Conservation (phyloP, 2,888 invertebrate genomes). For the Platypus cylindrus region DNA sequence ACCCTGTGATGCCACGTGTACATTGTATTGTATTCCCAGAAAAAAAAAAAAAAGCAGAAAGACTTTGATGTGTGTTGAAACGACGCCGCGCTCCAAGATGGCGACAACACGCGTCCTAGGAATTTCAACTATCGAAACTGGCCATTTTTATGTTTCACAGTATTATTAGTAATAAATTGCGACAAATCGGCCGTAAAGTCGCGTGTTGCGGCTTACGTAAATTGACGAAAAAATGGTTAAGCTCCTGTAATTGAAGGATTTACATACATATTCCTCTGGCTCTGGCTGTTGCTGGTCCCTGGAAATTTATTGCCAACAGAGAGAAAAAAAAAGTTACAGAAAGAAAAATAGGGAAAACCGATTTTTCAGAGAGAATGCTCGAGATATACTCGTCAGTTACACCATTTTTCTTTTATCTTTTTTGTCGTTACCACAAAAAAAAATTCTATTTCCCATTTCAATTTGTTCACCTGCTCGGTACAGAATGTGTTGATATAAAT, state of each 20-base stretch:
- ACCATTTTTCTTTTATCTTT: too few relatives aligned
- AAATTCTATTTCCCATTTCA: too few relatives aligned
- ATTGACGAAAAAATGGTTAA: constrained; percentile 11
- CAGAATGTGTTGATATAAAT: too few relatives aligned
- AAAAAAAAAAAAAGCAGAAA: too few relatives aligned
- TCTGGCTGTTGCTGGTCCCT: constrained; percentile 8
- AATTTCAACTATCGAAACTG: constrained; percentile 13
- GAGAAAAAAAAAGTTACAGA: too few relatives aligned
- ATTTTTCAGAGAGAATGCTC: too few relatives aligned
- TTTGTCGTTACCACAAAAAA: too few relatives aligned
- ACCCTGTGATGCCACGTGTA: constrained; percentile 32
- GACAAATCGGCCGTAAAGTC: constrained; percentile 31
- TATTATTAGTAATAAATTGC: constrained; percentile 37
- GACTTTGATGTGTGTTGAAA: constrained; percentile 29
- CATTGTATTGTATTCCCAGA: constrained; percentile 26
- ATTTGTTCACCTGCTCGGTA: too few relatives aligned
- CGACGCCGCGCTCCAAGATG: constrained; percentile 27
- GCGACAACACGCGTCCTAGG: constrained; percentile 11
- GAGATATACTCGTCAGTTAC: too few relatives aligned
- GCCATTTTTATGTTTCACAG: constrained; percentile 34
- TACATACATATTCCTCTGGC: too few relatives aligned
- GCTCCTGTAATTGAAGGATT: constrained; percentile 14
- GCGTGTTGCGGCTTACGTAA: constrained; percentile 31
- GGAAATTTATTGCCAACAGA: constrained; percentile 6
- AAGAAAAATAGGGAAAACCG: too few relatives aligned